These are phyloP conservation scores for Columbina picui DNA, from an alignment of 2,113 vertebrate genomes.

Conservation along the genomic window DNA sequence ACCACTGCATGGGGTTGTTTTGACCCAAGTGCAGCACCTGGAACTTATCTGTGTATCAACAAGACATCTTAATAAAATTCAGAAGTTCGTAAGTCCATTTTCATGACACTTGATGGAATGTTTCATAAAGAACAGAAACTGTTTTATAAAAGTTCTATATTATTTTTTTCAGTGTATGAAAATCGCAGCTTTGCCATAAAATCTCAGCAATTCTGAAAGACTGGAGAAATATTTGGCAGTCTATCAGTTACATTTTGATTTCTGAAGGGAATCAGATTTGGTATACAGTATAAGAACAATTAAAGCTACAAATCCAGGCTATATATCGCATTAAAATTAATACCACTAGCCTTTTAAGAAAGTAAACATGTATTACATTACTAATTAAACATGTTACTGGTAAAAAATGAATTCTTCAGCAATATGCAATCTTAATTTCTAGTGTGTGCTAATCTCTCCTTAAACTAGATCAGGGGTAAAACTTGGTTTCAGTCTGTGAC, in stretches of 20 bases:
- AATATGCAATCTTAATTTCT: neutral
- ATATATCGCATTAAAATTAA: neutral
- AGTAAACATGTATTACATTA: neutral
- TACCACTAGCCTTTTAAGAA: neutral
- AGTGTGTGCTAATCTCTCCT: neutral
- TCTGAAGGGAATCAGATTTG: neutral
- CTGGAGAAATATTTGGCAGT: neutral
- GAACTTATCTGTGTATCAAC: neutral
- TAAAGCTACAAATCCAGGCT: neutral
- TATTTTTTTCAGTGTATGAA: neutral
- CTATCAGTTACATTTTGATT: neutral
- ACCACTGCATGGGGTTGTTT: fast-evolving
- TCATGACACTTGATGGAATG: neutral
- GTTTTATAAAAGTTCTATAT: neutral
- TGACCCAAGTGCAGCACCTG: neutral
- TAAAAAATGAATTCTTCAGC: neutral
- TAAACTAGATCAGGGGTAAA: neutral
- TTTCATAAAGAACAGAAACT: neutral
- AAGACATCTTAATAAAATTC: neutral
- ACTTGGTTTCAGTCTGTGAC: neutral
- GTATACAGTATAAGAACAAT: neutral
- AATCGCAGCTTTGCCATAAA: neutral
- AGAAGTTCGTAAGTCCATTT: neutral
- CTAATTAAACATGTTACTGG: neutral
- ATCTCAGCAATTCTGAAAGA: neutral